A percentile compares a stretch with the other conserved stretches of the same genome.
Conservation (phyloP, 2,113 vertebrate genomes). For the Tympanuchus pallidicinctus region DNA sequence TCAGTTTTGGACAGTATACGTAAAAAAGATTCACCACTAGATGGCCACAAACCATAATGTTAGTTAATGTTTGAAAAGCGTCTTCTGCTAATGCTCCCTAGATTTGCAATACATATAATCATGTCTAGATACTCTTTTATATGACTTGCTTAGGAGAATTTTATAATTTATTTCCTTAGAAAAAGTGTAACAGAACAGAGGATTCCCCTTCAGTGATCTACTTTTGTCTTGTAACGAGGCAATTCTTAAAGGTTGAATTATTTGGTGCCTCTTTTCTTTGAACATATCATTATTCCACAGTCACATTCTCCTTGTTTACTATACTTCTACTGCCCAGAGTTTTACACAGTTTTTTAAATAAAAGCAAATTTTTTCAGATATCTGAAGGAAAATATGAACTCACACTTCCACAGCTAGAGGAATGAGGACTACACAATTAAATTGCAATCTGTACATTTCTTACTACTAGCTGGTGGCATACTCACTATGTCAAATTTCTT, state of each 20-base stretch:
- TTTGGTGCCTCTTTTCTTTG: background rate
- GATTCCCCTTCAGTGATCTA: background rate
- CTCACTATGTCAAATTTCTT: background rate
- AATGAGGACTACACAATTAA: background rate
- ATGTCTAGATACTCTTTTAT: background rate
- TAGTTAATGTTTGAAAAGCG: background rate
- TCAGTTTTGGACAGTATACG: background rate
- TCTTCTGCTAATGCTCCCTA: background rate
- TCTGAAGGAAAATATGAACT: background rate
- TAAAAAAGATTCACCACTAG: constrained; percentile 40
- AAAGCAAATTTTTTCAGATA: background rate
- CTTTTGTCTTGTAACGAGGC: background rate
- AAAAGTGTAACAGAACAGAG: background rate
- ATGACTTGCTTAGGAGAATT: background rate
- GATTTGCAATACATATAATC: background rate
- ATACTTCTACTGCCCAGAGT: background rate
- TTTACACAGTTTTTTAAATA: background rate
- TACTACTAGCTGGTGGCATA: background rate
- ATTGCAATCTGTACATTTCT: background rate
- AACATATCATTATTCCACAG: background rate
- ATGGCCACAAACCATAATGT: constrained; percentile 38
- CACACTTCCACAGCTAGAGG: background rate
- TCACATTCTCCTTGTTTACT: background rate
- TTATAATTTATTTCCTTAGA: background rate
- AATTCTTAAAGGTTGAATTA: background rate